Percentiles rank a stretch among this genome's conserved stretches.
Evolutionary conservation across 2,888 invertebrate species (phyloP).

Genomic region (Drosophila algonquin): DNA sequence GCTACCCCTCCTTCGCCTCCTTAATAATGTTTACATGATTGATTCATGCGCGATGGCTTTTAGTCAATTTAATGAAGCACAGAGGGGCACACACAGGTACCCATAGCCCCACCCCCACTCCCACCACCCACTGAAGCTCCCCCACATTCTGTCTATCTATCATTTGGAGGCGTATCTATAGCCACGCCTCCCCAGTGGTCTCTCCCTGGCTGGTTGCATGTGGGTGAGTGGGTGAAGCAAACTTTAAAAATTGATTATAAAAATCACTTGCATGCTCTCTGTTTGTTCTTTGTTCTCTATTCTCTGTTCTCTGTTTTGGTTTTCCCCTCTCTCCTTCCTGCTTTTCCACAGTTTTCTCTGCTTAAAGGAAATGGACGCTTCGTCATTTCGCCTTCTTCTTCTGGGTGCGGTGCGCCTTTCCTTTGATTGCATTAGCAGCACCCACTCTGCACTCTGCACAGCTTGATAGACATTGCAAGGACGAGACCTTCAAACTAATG

Average conservation of each 20-base stretch:
- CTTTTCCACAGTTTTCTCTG: constrained; percentile 2
- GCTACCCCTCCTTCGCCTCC: constrained; percentile 8
- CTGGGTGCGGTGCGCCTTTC: constrained; percentile 22
- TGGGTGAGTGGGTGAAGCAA: constrained; percentile 26
- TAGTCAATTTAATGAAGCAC: constrained; percentile 57
- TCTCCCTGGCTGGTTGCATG: neutral
- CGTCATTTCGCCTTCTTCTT: neutral
- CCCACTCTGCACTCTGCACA: constrained; percentile 1
- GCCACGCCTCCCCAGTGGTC: neutral
- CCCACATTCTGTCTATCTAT: neutral
- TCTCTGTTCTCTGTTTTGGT: too few relatives aligned
- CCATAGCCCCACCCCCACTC: neutral
- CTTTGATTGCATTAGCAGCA: constrained; percentile 33
- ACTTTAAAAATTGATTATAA: constrained; percentile 57
- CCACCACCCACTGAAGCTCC: neutral
- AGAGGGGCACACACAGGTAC: neutral
- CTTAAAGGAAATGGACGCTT: constrained; percentile 22
- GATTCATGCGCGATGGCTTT: constrained; percentile 56
- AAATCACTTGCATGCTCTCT: constrained; percentile 41
- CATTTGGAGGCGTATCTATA: constrained; percentile 9
- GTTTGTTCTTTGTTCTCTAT: constrained; percentile 4
- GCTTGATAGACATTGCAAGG: constrained; percentile 41
- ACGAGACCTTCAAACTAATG: constrained; percentile 31
- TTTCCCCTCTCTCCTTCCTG: too few relatives aligned
- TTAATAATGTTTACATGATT: constrained; percentile 70